phyloP scores from a whole-genome alignment of 2,888 invertebrate species.

The Drosophila nr. medialis region DNA sequence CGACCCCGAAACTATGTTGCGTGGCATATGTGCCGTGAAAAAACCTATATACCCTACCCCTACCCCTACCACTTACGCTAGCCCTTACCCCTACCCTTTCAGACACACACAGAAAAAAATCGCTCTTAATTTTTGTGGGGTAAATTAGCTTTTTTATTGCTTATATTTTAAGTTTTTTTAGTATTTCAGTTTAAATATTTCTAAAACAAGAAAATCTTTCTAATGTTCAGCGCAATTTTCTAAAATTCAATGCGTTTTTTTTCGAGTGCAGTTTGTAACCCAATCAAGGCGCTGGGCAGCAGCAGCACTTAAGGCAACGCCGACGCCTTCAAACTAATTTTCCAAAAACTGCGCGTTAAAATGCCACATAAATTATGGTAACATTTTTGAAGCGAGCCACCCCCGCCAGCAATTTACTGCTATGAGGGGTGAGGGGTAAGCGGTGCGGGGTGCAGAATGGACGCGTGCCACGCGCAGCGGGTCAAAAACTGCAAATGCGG shows the following conservation, averaged over 20 bases:
- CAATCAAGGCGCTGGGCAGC: conserved; percentile 43
- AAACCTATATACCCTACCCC: conserved; percentile 2
- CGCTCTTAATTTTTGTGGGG: not conserved
- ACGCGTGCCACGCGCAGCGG: conserved; percentile 57
- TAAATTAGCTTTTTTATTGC: no score
- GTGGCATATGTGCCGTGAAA: conserved; percentile 54
- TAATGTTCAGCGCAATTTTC: not conserved
- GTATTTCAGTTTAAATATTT: no score
- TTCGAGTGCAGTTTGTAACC: conserved; percentile 9
- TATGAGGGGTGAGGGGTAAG: fast-evolving
- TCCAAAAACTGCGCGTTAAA: conserved; percentile 66
- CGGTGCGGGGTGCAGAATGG: not conserved
- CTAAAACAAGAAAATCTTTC: not conserved
- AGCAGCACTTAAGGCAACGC: conserved; percentile 47
- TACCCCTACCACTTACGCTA: not conserved
- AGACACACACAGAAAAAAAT: not conserved
- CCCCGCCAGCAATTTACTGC: conserved; percentile 31
- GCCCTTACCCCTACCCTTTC: not conserved
- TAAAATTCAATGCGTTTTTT: not conserved
- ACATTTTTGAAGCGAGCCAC: conserved; percentile 45
- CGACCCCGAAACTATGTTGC: conserved; percentile 29
- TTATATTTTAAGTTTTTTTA: no score
- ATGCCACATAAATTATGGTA: conserved; percentile 77
- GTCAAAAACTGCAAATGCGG: conserved; percentile 31
- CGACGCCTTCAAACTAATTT: conserved; percentile 56